A percentile compares a stretch with the other conserved stretches of the same genome.
phyloP scores from a whole-genome alignment of 2,797 vertebrate genomes.

The Pseudocheirus occidentalis region DNA sequence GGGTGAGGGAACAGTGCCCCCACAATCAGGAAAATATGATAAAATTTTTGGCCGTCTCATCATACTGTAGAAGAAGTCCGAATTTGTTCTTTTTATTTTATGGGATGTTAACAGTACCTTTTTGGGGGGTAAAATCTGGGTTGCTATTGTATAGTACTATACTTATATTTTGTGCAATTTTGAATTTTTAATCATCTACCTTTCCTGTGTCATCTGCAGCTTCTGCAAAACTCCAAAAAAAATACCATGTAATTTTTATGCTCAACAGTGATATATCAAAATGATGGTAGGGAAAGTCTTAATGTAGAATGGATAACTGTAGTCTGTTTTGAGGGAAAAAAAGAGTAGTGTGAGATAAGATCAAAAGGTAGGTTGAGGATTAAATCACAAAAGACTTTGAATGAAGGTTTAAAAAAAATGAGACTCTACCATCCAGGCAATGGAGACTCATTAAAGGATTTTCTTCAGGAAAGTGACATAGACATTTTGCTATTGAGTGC shows the following conservation, averaged over 20 bases:
- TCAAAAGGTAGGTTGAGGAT: not conserved
- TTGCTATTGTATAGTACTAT: not conserved
- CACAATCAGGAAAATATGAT: not conserved
- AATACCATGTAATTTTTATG: not conserved
- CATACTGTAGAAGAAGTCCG: not conserved
- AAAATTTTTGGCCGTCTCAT: not conserved
- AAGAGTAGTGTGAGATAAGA: not conserved
- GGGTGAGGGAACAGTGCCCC: not conserved
- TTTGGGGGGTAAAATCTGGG: not conserved
- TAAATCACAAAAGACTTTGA: not conserved
- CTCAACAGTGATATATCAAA: not conserved
- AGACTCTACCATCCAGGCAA: not conserved
- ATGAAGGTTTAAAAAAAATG: slow-evolving; percentile 1
- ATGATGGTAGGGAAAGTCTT: not conserved
- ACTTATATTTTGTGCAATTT: not conserved
- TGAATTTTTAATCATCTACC: not conserved
- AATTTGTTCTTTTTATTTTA: not conserved
- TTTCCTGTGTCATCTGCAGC: not conserved
- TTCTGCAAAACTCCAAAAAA: not conserved
- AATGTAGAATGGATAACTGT: not conserved
- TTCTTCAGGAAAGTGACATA: not conserved
- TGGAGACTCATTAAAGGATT: not conserved
- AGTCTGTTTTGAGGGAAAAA: not conserved
- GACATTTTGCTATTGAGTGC: not conserved
- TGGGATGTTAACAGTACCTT: not conserved